Evolutionary conservation across 2,888 invertebrate genomes (phyloP).

Genomic region (Apamea anceps): DNA sequence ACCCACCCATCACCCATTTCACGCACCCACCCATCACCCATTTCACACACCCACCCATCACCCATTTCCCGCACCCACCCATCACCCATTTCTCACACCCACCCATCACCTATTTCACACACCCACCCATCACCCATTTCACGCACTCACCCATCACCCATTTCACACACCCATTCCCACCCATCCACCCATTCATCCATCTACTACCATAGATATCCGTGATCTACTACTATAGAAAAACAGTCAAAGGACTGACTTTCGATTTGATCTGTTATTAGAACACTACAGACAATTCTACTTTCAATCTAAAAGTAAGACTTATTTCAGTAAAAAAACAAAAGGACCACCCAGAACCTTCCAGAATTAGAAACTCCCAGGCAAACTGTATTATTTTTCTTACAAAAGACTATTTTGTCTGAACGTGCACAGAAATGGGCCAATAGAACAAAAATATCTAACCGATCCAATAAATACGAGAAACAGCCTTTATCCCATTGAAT

Average conservation of each 20-base stretch:
- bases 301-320: not conserved
- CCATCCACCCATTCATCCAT: too few species aligned
- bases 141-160: too few species aligned
- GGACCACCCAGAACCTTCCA: not conserved
- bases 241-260: not conserved
- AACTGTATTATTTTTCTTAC: not conserved
- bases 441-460: constrained; percentile 58
- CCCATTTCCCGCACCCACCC: too few species aligned
- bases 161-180: too few species aligned
- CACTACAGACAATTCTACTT: not conserved
- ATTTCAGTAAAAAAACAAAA: not conserved
- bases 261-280: not conserved
- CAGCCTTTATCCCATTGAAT: constrained; percentile 71
- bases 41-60: too few species aligned
- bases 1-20: too few species aligned
- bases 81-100: too few species aligned
- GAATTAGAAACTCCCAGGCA: not conserved
- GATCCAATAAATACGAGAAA: constrained; percentile 59
- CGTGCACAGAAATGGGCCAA: constrained; percentile 30
- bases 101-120: too few species aligned
- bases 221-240: not conserved
- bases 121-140: too few species aligned
- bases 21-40: too few species aligned
- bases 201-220: not conserved
- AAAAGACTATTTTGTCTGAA: constrained; percentile 2